Conservation (phyloP, 2,113 vertebrate genomes). For the Thamnophis sirtalis region DNA sequence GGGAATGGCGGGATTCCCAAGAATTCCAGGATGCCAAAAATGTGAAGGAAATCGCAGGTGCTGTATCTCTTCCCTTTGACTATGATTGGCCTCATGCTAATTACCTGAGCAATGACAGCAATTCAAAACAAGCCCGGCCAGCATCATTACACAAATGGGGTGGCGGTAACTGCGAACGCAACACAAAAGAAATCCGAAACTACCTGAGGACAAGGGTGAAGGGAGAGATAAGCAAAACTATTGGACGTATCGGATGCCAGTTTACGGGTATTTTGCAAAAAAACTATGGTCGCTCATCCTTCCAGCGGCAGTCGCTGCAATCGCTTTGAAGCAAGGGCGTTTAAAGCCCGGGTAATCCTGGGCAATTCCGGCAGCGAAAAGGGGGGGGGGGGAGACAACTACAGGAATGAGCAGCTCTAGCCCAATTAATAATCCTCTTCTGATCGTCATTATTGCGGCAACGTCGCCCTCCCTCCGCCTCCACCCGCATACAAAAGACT, state of each 20-base stretch:
- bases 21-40: not conserved
- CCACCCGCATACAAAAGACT: not conserved
- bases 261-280: not conserved
- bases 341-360: not conserved
- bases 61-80: not conserved
- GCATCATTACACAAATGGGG: not conserved
- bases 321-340: not conserved
- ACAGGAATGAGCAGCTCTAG: slow-evolving; percentile 10
- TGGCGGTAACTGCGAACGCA: not conserved
- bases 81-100: not conserved
- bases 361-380: not conserved
- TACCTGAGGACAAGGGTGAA: too few species aligned
- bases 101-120: slow-evolving; percentile 10
- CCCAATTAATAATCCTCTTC: not conserved
- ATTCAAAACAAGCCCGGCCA: not conserved
- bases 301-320: not conserved
- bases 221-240: not conserved
- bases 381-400: not conserved
- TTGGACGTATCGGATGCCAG: not conserved
- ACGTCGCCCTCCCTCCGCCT: not conserved
- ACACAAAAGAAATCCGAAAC: not conserved
- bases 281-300: not conserved
- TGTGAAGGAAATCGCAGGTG: slow-evolving; percentile 3
- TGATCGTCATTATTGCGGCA: accelerated
- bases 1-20: not conserved